Evolutionary conservation across 2,113 vertebrate species (phyloP).

Genomic region (Colaptes auratus): DNA sequence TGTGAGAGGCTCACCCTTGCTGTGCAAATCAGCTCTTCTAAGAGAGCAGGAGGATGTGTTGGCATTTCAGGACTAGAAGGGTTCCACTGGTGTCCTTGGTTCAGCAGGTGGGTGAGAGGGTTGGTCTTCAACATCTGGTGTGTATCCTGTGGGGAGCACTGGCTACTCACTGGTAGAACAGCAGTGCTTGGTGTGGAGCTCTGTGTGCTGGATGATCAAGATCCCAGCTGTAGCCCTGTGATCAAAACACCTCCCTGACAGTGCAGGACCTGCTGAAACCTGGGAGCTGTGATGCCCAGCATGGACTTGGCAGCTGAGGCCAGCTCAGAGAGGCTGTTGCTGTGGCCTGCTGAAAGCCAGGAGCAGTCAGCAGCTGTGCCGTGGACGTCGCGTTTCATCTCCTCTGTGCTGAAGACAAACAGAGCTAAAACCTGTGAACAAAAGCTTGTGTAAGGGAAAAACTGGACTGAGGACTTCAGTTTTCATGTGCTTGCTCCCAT

Average conservation of each 20-base stretch:
- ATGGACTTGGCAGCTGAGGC: neutral
- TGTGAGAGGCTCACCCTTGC: neutral
- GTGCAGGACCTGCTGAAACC: neutral
- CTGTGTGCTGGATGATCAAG: rapidly evolving
- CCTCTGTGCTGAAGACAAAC: slow-evolving; percentile 40
- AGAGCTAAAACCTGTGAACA: neutral
- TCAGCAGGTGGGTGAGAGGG: neutral
- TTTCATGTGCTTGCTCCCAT: slow-evolving; percentile 25
- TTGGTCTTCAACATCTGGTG: rapidly evolving
- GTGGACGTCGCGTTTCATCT: neutral
- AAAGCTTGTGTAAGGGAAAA: neutral
- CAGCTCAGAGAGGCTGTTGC: neutral
- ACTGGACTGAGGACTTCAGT: slow-evolving; percentile 5
- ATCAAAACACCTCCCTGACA: neutral
- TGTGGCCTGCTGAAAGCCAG: neutral
- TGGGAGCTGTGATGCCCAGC: neutral
- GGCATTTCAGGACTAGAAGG: neutral
- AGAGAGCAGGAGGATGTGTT: neutral
- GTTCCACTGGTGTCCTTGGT: neutral
- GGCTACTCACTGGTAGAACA: rapidly evolving
- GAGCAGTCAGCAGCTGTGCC: neutral
- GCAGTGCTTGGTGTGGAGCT: neutral
- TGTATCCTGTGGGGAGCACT: neutral
- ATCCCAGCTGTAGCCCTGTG: neutral
- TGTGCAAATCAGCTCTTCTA: neutral